Conservation (phyloP, 2,888 invertebrate genomes). For the Homarus gammarus region DNA sequence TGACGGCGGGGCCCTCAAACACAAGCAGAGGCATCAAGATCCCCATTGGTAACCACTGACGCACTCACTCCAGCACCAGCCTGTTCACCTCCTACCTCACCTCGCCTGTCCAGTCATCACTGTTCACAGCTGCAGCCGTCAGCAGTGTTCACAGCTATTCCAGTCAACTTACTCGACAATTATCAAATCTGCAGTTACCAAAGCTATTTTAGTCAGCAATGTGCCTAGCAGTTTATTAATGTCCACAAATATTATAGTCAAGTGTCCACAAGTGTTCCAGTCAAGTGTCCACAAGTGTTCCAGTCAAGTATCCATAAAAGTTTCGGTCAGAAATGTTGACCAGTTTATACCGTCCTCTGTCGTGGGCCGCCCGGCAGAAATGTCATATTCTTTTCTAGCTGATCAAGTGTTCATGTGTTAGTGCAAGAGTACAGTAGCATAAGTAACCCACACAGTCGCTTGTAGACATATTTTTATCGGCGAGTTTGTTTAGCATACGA, state of each 20-base stretch:
- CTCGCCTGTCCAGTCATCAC: neutral
- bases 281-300: neutral
- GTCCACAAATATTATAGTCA: too few species aligned
- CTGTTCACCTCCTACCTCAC: neutral
- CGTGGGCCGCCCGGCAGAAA: too few species aligned
- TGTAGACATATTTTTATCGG: too few species aligned
- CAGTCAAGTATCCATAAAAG: neutral
- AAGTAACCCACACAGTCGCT: too few species aligned
- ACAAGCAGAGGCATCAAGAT: conserved; percentile 28
- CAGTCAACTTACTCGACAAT: too few species aligned
- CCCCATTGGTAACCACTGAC: conserved; percentile 26
- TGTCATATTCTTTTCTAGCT: too few species aligned
- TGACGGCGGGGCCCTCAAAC: conserved; percentile 39
- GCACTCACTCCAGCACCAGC: neutral
- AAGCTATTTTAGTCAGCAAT: neutral
- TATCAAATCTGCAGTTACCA: too few species aligned
- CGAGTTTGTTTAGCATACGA: too few species aligned
- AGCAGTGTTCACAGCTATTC: neutral
- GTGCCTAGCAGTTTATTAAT: neutral
- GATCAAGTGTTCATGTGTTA: too few species aligned
- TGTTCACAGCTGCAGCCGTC: too few species aligned
- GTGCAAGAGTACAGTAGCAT: too few species aligned
- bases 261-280: neutral
- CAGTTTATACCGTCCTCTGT: too few species aligned
- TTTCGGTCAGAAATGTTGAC: neutral